These are phyloP conservation scores for Ploceus nigricollis DNA, from an alignment of 2,113 vertebrate genomes.

Conservation along the genomic window DNA sequence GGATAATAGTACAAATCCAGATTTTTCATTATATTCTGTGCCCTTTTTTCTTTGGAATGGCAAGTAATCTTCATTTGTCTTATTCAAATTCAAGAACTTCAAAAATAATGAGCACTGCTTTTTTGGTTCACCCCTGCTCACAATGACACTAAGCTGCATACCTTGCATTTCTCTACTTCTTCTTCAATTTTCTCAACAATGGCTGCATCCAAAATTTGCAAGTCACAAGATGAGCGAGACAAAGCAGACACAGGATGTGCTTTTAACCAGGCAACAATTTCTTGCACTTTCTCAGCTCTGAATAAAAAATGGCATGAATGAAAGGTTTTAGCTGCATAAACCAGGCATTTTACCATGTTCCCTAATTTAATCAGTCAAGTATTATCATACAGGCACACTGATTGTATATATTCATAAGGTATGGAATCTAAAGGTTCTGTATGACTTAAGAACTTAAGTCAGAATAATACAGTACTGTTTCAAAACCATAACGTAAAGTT, in stretches of 20 bases:
- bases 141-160: conserved; percentile 24
- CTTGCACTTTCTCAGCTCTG: conserved; percentile 86
- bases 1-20: background rate
- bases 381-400: background rate
- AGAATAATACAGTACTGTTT: background rate
- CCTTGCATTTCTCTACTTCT: conserved; percentile 86
- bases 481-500: background rate
- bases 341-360: background rate
- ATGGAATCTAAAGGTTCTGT: background rate
- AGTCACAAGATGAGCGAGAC: conserved; percentile 85
- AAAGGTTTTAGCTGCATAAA: conserved; percentile 11
- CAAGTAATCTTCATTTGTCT: background rate
- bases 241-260: conserved; percentile 83
- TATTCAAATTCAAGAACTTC: background rate
- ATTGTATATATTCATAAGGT: background rate
- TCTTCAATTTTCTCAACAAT: conserved; percentile 89
- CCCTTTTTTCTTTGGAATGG: background rate
- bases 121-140: background rate
- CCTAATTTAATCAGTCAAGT: background rate
- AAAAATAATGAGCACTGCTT: background rate
- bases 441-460: background rate
- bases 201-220: conserved; percentile 84
- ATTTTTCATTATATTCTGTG: background rate
- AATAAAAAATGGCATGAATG: conserved; percentile 24
- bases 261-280: conserved; percentile 86